These are phyloP conservation scores for Drosophila subquinaria DNA, from an alignment of 2,888 invertebrate genomes.

Conservation along the genomic window DNA sequence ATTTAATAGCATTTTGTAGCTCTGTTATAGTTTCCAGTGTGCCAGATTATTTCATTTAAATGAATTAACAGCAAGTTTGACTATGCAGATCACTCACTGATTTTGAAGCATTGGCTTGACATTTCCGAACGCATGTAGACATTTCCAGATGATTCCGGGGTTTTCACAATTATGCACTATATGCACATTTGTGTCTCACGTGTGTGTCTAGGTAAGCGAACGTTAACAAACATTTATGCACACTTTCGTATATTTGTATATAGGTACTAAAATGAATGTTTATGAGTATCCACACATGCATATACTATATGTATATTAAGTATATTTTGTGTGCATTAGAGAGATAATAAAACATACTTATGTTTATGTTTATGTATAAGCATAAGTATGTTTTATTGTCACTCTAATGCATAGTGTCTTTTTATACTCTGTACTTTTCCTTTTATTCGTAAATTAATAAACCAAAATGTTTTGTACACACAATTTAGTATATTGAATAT, in stretches of 20 bases:
- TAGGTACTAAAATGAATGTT: background rate
- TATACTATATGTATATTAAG: background rate
- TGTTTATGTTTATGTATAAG: background rate
- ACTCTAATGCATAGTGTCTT: conserved; percentile 32
- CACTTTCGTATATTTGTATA: background rate
- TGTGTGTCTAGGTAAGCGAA: conserved; percentile 22
- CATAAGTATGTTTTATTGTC: conserved; percentile 31
- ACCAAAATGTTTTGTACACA: too few relatives aligned
- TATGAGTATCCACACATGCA: background rate
- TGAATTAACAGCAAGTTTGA: background rate
- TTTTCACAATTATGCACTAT: conserved; percentile 12
- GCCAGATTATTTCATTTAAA: background rate
- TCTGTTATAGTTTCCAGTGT: background rate
- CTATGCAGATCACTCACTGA: conserved; percentile 1
- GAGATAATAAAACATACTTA: conserved; percentile 36
- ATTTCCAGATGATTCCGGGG: conserved; percentile 24
- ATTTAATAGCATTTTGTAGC: conserved; percentile 11
- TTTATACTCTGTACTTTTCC: background rate
- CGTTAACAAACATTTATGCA: background rate
- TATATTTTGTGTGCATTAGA: conserved; percentile 10
- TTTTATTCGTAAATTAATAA: too few relatives aligned
- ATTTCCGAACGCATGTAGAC: conserved; percentile 22
- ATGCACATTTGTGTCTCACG: conserved; percentile 29
- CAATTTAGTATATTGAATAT: too few relatives aligned
- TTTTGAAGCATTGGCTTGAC: conserved; percentile 27